These are phyloP conservation scores for Brachionus rotundiformis DNA, from an alignment of 1,140 invertebrate species.

Conservation along the genomic window DNA sequence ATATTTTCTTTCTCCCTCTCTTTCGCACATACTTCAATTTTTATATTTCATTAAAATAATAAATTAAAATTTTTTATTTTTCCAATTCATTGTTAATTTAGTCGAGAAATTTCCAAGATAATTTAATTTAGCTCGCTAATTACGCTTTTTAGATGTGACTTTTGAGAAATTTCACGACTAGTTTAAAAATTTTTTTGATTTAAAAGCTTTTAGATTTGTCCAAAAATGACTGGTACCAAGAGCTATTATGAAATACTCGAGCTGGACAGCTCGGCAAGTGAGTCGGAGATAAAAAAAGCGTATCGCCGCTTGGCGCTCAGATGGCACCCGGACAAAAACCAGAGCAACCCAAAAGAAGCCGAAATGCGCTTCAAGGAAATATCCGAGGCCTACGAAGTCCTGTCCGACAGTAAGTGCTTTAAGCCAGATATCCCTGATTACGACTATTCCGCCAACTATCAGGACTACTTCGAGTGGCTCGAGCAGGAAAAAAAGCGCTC, in stretches of 20 bases:
- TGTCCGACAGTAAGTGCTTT: constrained; percentile 72
- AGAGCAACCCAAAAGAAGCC: constrained; percentile 89
- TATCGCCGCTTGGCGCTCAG: constrained; percentile 94
- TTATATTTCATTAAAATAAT: constrained; percentile 13
- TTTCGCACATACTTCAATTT: neutral
- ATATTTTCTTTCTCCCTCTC: neutral
- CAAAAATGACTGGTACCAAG: constrained; percentile 17
- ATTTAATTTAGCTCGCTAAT: neutral
- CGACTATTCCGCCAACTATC: constrained; percentile 38
- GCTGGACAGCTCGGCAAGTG: constrained; percentile 78
- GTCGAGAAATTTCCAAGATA: constrained; percentile 4
- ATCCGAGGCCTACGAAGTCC: constrained; percentile 95
- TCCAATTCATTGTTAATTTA: neutral
- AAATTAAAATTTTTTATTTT: constrained; percentile 17
- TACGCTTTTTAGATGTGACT: neutral
- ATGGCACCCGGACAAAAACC: constrained; percentile 99
- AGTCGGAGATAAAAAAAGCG: constrained; percentile 86
- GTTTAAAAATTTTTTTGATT: neutral
- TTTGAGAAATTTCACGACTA: no score
- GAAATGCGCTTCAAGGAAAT: constrained; percentile 96
- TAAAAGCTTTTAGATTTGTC: neutral
- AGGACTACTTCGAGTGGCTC: constrained; percentile 50
- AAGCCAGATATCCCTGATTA: neutral
- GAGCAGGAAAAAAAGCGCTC: constrained; percentile 37
- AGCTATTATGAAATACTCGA: constrained; percentile 58